Conservation (phyloP, 2,797 vertebrate genomes). For the Sparidentex hasta region DNA sequence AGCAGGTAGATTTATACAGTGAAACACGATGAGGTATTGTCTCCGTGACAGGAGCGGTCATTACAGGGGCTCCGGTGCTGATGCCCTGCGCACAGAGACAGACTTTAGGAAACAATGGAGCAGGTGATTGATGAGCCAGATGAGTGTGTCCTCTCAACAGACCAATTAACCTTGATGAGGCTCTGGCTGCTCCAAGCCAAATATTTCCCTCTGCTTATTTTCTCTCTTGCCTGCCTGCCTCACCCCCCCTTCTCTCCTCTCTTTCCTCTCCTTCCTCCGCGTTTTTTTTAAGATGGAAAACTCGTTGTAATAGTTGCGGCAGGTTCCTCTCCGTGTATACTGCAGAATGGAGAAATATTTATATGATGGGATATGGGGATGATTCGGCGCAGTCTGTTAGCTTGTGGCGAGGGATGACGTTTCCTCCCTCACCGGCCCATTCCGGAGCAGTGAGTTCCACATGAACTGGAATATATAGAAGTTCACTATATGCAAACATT, state of each 20-base stretch:
- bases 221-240: slow-evolving; percentile 53
- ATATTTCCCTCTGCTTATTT: slow-evolving; percentile 81
- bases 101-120: slow-evolving; percentile 78
- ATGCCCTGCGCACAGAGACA: slow-evolving; percentile 42
- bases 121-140: slow-evolving; percentile 85
- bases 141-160: slow-evolving; percentile 83
- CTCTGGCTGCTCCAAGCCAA: slow-evolving; percentile 82
- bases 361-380: slow-evolving; percentile 49
- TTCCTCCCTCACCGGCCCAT: slow-evolving; percentile 28
- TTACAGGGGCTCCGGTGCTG: slow-evolving; percentile 54
- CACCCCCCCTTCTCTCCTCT: not conserved
- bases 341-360: slow-evolving; percentile 77
- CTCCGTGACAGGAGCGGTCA: slow-evolving; percentile 71
- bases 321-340: slow-evolving; percentile 60
- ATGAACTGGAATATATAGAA: slow-evolving; percentile 24
- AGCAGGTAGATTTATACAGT: slow-evolving; percentile 64
- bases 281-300: slow-evolving; percentile 63
- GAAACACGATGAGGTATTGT: slow-evolving; percentile 68
- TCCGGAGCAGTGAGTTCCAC: slow-evolving; percentile 1
- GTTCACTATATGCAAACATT: slow-evolving; percentile 32
- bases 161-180: slow-evolving; percentile 90
- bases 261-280: slow-evolving; percentile 15
- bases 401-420: slow-evolving; percentile 70
- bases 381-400: slow-evolving; percentile 53
- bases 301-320: slow-evolving; percentile 72